Evolutionary conservation across 2,888 invertebrate genomes (phyloP).

Genomic region (Platycheirus rosarum): DNA sequence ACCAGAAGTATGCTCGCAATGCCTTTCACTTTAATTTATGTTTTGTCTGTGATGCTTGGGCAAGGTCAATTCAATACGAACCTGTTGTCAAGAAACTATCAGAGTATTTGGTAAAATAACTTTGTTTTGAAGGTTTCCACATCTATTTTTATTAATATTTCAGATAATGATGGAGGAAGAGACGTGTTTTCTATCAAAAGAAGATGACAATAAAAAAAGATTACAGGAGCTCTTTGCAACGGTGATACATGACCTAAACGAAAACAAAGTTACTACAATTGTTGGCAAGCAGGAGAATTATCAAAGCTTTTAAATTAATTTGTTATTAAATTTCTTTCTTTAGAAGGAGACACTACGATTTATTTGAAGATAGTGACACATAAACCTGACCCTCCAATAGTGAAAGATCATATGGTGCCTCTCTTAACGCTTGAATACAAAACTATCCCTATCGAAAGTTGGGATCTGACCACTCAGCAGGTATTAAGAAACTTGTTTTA

Average conservation of each 20-base stretch:
- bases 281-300: too few species aligned
- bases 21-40: constrained; percentile 98
- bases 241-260: constrained; percentile 92
- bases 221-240: constrained; percentile 90
- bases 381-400: constrained; percentile 90
- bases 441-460: constrained; percentile 88
- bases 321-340: too few species aligned
- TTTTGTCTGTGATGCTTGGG: constrained; percentile 95
- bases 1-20: constrained; percentile 94
- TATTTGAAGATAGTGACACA: constrained; percentile 94
- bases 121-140: not conserved
- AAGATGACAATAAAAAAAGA: constrained; percentile 86
- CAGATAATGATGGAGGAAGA: constrained; percentile 94
- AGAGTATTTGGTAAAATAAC: constrained; percentile 89
- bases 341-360: constrained; percentile 93
- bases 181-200: constrained; percentile 90
- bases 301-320: too few species aligned
- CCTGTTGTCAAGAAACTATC: constrained; percentile 96
- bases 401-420: constrained; percentile 95
- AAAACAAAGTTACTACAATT: constrained; percentile 89
- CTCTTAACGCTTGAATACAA: constrained; percentile 88
- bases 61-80: constrained; percentile 95
- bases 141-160: constrained; percentile 2
- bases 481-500: constrained; percentile 81
- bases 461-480: constrained; percentile 98